These are phyloP conservation scores for Drosophila miranda DNA, from an alignment of 1,140 invertebrate genomes.

Conservation along the genomic window DNA sequence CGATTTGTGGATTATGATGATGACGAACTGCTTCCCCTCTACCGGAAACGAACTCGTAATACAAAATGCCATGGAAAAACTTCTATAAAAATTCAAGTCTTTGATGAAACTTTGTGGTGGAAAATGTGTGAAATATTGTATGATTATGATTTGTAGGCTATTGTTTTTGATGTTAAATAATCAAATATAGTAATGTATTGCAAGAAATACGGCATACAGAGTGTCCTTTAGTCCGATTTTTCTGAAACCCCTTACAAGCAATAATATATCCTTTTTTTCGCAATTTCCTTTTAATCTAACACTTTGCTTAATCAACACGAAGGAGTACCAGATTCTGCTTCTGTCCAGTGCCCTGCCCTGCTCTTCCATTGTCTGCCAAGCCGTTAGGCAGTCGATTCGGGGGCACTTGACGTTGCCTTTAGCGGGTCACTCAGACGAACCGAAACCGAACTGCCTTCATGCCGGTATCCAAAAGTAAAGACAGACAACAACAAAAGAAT, in stretches of 20 bases:
- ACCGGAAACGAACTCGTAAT: slow-evolving; percentile 46
- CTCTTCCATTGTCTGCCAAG: slow-evolving; percentile 19
- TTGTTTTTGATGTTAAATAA: slow-evolving; percentile 18
- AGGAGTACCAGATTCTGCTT: not conserved
- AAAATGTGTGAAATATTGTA: slow-evolving; percentile 20
- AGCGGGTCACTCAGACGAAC: slow-evolving; percentile 46
- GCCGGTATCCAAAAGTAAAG: slow-evolving; percentile 20
- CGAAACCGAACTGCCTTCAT: slow-evolving; percentile 17
- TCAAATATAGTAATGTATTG: slow-evolving; percentile 53
- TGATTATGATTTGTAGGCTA: slow-evolving; percentile 53
- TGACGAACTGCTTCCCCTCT: slow-evolving; percentile 13
- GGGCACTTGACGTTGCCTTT: slow-evolving; percentile 38
- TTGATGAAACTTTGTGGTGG: not conserved
- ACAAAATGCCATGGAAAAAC: slow-evolving; percentile 39
- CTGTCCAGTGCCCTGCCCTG: slow-evolving; percentile 12
- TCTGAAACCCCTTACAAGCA: too few species aligned
- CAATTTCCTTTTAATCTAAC: not conserved
- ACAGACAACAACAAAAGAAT: slow-evolving; percentile 30
- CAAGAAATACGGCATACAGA: slow-evolving; percentile 20
- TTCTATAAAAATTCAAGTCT: slow-evolving; percentile 39
- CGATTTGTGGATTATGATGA: slow-evolving; percentile 58
- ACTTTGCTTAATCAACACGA: slow-evolving; percentile 6
- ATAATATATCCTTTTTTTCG: too few species aligned
- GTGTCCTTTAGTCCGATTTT: too few species aligned
- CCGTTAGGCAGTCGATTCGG: slow-evolving; percentile 19